Evolutionary conservation across 2,888 invertebrate species (phyloP), one percentile per base, ranked within the genome.

Genomic region (Torymus auratus): DNA sequence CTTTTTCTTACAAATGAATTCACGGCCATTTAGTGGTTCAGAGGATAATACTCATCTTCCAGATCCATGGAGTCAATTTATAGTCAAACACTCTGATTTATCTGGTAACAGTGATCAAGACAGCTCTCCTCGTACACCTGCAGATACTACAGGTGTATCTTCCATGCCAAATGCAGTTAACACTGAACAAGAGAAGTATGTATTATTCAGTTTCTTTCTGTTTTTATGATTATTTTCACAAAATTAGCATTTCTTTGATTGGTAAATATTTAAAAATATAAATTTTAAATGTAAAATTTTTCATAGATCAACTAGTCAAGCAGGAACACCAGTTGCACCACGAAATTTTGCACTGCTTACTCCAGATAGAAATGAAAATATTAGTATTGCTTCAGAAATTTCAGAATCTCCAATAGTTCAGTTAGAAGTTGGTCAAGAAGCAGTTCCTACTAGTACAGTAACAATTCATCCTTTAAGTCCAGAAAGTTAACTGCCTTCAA

Each of bases 1-100:
- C 91, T 98, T 98, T 89, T 92, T 99, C 87, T 92, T 99, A 78
- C 94, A 95, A 89, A 95, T 98, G 83, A 99, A 99, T 92, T 98
- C 98, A 0, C 93, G 95, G 85, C 93, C 93, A 70, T 92, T 93
- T 17, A 91, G 92, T 70, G 92, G 93, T 67, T 89, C 91, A 28
- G 91, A 92, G 76, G 91, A 91, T 67, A 89, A 88, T 83, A 91
- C 91, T 80, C 93, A 94, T 88, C 91, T 95, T 88, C 94, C 95
- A 12, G 98, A 98, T 92, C 95, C 95, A 15, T 98, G 98, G 98
- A 93, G 94, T 84, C 94, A 95, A 84, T 96, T 94, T 91, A 93
- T 98, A 72, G 93, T 93, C 77, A 93, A 93, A 78, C 92, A 93
- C 84, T 91, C 83, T 17, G 90, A 90, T 71, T 78, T 86, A 2